Evolutionary conservation across 2,888 invertebrate species (phyloP).

Genomic region (Caenorhabditis afra): DNA sequence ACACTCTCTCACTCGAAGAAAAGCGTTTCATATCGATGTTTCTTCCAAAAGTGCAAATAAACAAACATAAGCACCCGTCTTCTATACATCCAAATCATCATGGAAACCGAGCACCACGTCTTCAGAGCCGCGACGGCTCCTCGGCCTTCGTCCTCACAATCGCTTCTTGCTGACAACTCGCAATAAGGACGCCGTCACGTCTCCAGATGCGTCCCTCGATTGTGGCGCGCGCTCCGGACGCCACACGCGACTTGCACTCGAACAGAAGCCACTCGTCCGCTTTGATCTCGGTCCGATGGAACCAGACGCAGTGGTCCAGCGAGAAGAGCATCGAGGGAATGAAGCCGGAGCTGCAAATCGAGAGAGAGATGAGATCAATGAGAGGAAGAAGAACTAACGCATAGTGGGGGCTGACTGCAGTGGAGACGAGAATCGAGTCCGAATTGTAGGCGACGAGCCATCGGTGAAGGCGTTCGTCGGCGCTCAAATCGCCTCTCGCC

Average conservation of each 20-base stretch:
- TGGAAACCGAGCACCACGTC: no score
- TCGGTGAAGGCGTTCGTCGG: conserved; percentile 63
- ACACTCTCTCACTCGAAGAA: no score
- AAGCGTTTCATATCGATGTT: no score
- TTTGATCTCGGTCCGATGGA: conserved; percentile 69
- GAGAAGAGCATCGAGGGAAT: conserved; percentile 75
- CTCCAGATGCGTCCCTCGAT: conserved; percentile 73
- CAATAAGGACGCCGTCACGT: conserved; percentile 73
- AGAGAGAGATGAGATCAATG: conserved; percentile 4
- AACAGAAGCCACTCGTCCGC: conserved; percentile 79
- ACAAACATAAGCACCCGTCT: no score
- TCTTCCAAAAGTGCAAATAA: no score
- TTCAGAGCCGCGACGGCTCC: conserved; percentile 30
- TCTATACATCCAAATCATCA: no score
- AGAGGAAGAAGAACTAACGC: no score
- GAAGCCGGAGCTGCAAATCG: conserved; percentile 71
- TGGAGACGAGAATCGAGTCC: conserved; percentile 64
- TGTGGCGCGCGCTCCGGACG: conserved; percentile 72
- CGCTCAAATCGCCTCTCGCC: conserved; percentile 59
- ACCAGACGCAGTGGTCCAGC: conserved; percentile 76
- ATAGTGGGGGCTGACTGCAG: conserved; percentile 70
- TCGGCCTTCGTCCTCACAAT: conserved; percentile 69
- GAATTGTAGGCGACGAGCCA: conserved; percentile 64
- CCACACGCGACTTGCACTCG: conserved; percentile 69
- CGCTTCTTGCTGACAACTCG: conserved; percentile 74